Evolutionary conservation across 2,797 vertebrate species (phyloP).

Genomic region (Arvicola amphibius): DNA sequence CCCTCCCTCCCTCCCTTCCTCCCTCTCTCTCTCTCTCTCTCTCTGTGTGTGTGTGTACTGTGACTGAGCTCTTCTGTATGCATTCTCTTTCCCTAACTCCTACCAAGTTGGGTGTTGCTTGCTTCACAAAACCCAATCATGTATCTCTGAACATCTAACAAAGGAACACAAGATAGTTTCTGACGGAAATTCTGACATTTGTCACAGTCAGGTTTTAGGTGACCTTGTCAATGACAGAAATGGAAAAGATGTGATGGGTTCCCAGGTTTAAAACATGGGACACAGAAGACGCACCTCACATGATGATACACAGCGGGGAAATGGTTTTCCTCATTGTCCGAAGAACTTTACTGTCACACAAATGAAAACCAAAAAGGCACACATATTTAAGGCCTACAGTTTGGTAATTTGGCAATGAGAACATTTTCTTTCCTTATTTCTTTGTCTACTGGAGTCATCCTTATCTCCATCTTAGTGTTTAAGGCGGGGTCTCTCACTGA

Average conservation of each 20-base stretch:
- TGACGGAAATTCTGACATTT: constrained; percentile 30
- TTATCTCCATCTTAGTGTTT: background rate
- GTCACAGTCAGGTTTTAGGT: constrained; percentile 28
- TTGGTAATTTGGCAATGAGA: background rate
- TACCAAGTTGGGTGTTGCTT: constrained; percentile 83
- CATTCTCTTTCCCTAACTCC: constrained; percentile 83
- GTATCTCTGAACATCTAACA: constrained; percentile 68
- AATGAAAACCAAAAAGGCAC: background rate
- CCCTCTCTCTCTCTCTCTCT: too few species aligned
- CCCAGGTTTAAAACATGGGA: constrained; percentile 10
- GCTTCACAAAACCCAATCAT: constrained; percentile 69
- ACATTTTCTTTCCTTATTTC: background rate
- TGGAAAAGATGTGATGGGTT: background rate
- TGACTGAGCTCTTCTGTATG: constrained; percentile 81
- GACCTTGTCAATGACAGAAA: constrained; percentile 56
- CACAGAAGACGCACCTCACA: background rate
- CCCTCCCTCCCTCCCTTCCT: too few species aligned
- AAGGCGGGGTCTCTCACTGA: background rate
- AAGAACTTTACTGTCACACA: background rate
- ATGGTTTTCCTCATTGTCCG: background rate
- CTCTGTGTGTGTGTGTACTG: background rate
- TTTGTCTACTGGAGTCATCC: background rate
- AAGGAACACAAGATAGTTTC: constrained; percentile 51
- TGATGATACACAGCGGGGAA: background rate
- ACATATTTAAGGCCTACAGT: background rate